Conservation (phyloP, 2,888 invertebrate species). For the Tenthredo livida region DNA sequence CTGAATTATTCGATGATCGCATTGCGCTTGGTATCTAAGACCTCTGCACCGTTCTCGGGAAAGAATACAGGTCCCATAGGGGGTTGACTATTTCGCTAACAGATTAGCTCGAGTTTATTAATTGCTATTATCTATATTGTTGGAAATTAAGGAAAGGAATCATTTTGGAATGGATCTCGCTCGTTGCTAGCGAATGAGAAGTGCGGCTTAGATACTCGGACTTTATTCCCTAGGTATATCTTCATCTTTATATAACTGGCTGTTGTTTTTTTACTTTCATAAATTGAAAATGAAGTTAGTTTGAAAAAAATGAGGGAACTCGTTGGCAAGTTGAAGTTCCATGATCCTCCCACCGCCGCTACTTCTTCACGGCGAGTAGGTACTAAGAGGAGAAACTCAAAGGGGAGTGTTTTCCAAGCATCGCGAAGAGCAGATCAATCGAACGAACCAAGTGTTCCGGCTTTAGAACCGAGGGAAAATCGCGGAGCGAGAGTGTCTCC, state of each 20-base stretch:
- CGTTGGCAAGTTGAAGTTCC: constrained; percentile 10
- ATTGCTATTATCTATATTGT: not conserved
- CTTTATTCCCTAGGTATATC: not conserved
- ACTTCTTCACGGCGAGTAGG: constrained; percentile 35
- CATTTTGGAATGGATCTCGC: not conserved
- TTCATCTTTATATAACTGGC: not conserved
- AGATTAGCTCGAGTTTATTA: not conserved
- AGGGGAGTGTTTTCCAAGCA: constrained; percentile 37
- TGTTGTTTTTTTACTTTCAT: not conserved
- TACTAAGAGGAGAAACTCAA: constrained; percentile 35
- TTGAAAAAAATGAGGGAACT: constrained; percentile 17
- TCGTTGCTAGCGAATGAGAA: not conserved
- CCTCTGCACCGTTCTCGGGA: not conserved
- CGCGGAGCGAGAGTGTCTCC: constrained; percentile 6
- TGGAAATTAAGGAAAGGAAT: not conserved
- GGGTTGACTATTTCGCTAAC: not conserved
- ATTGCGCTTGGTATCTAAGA: not conserved
- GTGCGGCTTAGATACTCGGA: not conserved
- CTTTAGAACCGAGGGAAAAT: constrained; percentile 34
- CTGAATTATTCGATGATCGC: constrained; percentile 34
- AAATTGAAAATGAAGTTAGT: constrained; percentile 6
- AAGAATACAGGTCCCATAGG: not conserved
- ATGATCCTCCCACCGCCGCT: not conserved
- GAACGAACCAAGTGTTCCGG: constrained; percentile 47
- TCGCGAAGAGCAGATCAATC: constrained; percentile 38